Percentiles rank a stretch among this genome's conserved stretches.
Evolutionary conservation across 2,113 vertebrate species (phyloP).

Genomic region (Peromyscus californicus): DNA sequence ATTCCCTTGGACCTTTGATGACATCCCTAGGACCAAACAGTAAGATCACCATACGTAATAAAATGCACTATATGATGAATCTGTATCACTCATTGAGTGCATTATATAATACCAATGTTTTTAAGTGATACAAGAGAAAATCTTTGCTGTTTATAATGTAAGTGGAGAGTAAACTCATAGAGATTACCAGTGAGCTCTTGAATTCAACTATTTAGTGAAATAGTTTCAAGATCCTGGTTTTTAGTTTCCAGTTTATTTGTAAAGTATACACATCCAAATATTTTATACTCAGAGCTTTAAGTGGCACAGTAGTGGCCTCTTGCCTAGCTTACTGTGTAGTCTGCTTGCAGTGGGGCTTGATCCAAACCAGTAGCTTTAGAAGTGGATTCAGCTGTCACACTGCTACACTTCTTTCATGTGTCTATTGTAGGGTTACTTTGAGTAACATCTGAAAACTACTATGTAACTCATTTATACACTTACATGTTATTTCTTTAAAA

Average conservation of each 20-base stretch:
- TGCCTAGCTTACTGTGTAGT: conserved; percentile 54
- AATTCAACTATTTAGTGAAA: conserved; percentile 22
- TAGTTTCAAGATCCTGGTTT: conserved; percentile 21
- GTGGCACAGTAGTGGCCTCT: neutral
- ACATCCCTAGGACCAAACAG: neutral
- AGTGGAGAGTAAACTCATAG: conserved; percentile 1
- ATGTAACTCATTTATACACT: neutral
- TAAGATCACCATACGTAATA: conserved; percentile 49
- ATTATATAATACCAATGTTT: neutral
- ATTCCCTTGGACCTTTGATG: conserved; percentile 38
- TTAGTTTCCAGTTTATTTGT: conserved; percentile 52
- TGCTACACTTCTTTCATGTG: neutral
- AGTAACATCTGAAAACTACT: conserved; percentile 39
- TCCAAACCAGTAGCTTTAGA: neutral
- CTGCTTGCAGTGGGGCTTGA: neutral
- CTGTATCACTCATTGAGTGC: neutral
- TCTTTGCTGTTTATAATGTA: conserved; percentile 45
- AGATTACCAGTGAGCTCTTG: conserved; percentile 3
- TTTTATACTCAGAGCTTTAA: conserved; percentile 46
- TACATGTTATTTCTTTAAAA: neutral
- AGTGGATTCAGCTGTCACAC: conserved; percentile 24
- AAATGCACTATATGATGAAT: conserved; percentile 27
- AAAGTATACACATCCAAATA: neutral
- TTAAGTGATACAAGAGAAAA: conserved; percentile 43
- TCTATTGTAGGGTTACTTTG: neutral